A percentile compares a stretch with the other conserved stretches of the same genome.
Evolutionary conservation across 2,113 vertebrate genomes (phyloP).

Genomic region (Corythornis cristatus): DNA sequence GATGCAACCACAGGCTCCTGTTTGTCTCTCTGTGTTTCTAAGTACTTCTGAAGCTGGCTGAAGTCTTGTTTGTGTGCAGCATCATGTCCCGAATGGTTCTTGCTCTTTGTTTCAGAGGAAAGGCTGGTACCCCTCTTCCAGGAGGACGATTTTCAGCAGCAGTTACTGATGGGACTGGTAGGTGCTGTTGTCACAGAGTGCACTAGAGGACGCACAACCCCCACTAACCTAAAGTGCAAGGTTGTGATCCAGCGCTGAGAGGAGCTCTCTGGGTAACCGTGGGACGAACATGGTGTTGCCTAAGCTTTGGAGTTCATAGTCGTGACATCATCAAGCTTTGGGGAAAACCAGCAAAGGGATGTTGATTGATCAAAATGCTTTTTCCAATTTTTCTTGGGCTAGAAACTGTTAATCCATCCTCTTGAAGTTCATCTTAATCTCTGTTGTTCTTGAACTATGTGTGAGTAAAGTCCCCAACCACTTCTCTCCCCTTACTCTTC

Average conservation of each 20-base stretch:
- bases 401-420: not conserved
- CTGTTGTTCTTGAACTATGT: not conserved
- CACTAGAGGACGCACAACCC: not conserved
- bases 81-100: not conserved
- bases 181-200: constrained; percentile 40
- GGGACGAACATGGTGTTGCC: not conserved
- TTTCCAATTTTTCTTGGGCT: not conserved
- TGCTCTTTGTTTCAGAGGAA: constrained; percentile 79
- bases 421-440: not conserved
- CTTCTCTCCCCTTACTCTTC: not conserved
- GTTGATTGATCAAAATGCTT: not conserved
- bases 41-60: not conserved
- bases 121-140: constrained; percentile 88
- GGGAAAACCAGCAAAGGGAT: not conserved
- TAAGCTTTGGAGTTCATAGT: not conserved
- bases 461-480: not conserved
- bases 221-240: not conserved
- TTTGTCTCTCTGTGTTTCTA: not conserved
- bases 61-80: not conserved
- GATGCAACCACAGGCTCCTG: not conserved
- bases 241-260: not conserved
- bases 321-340: not conserved
- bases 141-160: constrained; percentile 90
- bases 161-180: constrained; percentile 89
- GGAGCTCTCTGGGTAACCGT: not conserved